Percentiles rank a stretch among this genome's conserved stretches.
phyloP scores from a whole-genome alignment of 2,113 vertebrate species.

The Fukomys damarensis region DNA sequence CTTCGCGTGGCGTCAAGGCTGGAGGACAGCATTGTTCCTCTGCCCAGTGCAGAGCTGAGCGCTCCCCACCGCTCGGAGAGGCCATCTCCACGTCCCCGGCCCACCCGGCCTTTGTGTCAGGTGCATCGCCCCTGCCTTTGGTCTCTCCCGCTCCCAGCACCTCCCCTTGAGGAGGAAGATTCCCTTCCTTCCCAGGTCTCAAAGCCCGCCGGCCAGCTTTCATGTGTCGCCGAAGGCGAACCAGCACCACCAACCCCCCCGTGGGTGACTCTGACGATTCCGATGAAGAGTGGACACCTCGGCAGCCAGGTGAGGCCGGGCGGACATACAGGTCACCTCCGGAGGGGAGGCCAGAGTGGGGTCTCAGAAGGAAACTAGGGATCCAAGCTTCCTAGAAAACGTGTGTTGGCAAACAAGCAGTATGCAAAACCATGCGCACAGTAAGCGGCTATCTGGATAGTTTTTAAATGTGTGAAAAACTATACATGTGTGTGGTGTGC shows the following conservation, averaged over 20 bases:
- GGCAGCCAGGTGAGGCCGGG: conserved; percentile 59
- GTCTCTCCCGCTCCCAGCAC: background rate
- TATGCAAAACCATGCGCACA: background rate
- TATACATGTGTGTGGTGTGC: background rate
- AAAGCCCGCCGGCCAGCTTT: conserved; percentile 68
- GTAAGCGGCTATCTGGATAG: background rate
- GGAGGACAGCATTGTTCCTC: too few relatives aligned
- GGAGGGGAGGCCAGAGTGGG: background rate
- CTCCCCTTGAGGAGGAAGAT: background rate
- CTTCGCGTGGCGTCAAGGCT: background rate
- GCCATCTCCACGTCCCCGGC: background rate
- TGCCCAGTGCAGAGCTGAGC: background rate
- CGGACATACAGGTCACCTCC: background rate
- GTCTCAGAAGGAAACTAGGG: background rate
- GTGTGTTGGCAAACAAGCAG: background rate
- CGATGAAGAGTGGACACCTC: conserved; percentile 79
- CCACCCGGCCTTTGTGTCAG: too few relatives aligned
- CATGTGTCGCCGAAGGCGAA: conserved; percentile 59
- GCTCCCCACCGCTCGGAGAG: accelerated
- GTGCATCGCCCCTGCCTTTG: too few relatives aligned
- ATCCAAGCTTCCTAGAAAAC: background rate
- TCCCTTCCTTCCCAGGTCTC: conserved; percentile 67
- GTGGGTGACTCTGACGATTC: conserved; percentile 67
- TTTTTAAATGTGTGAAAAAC: background rate
- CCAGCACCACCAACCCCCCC: background rate